Evolutionary conservation across 2,113 vertebrate species (phyloP).

Genomic region (Epinephelus fuscoguttatus): DNA sequence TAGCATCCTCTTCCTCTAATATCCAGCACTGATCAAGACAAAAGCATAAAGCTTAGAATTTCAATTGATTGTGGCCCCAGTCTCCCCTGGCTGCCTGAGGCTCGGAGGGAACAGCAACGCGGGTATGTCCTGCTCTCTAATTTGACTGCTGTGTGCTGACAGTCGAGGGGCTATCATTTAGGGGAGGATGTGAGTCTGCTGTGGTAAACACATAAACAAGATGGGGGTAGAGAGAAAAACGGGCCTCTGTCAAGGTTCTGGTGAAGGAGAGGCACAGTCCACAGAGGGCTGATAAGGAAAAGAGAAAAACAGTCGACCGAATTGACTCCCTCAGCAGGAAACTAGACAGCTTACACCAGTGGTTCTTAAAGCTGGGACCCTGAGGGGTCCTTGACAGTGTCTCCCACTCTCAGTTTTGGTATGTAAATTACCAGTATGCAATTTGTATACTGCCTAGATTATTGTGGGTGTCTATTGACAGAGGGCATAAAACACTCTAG

Average conservation of each 20-base stretch:
- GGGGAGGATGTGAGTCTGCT: constrained; percentile 55
- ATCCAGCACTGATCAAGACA: constrained; percentile 61
- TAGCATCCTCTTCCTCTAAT: constrained; percentile 52
- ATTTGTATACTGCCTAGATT: neutral
- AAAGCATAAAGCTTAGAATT: constrained; percentile 63
- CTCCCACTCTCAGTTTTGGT: constrained; percentile 1
- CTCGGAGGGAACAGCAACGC: constrained; percentile 24
- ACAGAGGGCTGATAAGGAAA: constrained; percentile 67
- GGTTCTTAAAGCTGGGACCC: constrained; percentile 45
- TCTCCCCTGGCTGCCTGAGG: constrained; percentile 20
- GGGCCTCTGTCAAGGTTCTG: constrained; percentile 70
- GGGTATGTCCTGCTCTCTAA: constrained; percentile 59
- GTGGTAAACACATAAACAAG: constrained; percentile 79
- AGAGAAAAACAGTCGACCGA: constrained; percentile 63
- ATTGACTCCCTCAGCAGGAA: constrained; percentile 70
- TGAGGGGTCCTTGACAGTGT: constrained; percentile 32
- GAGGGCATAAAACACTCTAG: neutral
- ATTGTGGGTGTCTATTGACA: constrained; percentile 7
- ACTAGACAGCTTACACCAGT: constrained; percentile 67
- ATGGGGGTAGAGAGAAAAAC: constrained; percentile 56
- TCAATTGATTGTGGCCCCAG: constrained; percentile 52
- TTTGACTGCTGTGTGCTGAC: constrained; percentile 74
- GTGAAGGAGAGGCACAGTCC: constrained; percentile 67
- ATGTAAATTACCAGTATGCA: constrained; percentile 21
- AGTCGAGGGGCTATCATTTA: constrained; percentile 75